A percentile compares a stretch with the other conserved stretches of the same genome.
phyloP scores from a whole-genome alignment of 2,797 vertebrate species.

The Intellagama lesueurii region DNA sequence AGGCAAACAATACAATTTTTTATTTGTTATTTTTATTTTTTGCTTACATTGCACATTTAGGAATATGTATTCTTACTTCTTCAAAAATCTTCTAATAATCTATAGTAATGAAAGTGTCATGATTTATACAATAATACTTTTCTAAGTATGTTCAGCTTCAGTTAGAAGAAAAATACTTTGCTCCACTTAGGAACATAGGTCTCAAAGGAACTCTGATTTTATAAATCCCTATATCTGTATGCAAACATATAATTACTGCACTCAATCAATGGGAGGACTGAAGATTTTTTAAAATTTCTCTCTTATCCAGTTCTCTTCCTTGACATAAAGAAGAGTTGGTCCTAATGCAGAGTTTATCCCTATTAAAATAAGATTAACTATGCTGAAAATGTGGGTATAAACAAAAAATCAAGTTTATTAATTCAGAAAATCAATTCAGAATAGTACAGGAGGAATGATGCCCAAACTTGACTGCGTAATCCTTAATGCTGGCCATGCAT shows the following conservation, averaged over 20 bases:
- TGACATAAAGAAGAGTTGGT: not conserved
- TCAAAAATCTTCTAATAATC: not conserved
- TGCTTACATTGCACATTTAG: not conserved
- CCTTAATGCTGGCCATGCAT: too few species aligned
- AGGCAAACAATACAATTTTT: conserved; percentile 33
- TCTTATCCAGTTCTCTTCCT: not conserved
- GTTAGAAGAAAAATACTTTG: not conserved
- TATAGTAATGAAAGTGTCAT: not conserved
- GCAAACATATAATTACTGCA: not conserved
- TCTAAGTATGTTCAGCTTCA: not conserved
- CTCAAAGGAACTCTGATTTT: not conserved
- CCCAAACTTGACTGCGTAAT: too few species aligned
- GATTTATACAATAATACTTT: not conserved
- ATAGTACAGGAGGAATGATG: too few species aligned
- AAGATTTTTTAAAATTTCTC: not conserved
- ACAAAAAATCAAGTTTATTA: too few species aligned
- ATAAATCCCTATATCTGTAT: not conserved
- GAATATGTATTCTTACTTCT: not conserved
- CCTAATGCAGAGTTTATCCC: too few species aligned
- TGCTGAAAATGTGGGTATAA: too few species aligned
- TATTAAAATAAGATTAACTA: too few species aligned
- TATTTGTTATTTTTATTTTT: not conserved
- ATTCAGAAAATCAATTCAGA: too few species aligned
- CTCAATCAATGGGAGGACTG: too few species aligned
- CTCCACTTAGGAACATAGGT: not conserved